These are phyloP conservation scores for Sebastes baramenuke DNA, from an alignment of 2,797 vertebrate species.

Conservation along the genomic window DNA sequence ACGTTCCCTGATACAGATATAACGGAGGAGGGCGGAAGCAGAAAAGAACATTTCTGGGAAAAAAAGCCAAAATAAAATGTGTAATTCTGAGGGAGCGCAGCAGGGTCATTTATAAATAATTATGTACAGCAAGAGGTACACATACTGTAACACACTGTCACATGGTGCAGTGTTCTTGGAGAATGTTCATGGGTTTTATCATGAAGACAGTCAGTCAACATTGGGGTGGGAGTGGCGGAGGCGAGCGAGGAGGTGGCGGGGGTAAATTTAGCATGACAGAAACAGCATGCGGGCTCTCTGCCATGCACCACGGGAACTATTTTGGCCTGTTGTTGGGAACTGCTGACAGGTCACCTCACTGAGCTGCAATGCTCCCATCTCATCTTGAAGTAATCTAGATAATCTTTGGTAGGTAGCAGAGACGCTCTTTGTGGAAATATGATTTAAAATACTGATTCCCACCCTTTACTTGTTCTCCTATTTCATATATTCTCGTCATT, in stretches of 20 bases:
- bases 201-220: not conserved
- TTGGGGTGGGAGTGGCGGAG: not conserved
- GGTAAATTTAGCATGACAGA: slow-evolving; percentile 30
- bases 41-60: not conserved
- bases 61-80: not conserved
- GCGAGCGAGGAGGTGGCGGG: not conserved
- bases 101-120: not conserved
- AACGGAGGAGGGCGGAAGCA: not conserved
- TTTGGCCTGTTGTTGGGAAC: not conserved
- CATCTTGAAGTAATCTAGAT: not conserved
- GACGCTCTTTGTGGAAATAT: not conserved
- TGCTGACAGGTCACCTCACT: not conserved
- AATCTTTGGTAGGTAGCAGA: not conserved
- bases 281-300: not conserved
- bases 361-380: not conserved
- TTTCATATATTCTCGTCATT: too few species aligned
- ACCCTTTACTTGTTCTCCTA: too few species aligned
- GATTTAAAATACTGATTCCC: not conserved
- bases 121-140: not conserved
- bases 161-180: not conserved
- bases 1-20: not conserved
- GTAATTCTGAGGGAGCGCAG: not conserved
- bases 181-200: not conserved
- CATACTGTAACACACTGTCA: not conserved
- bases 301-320: not conserved